Evolutionary conservation across 2,797 vertebrate species (phyloP).

Genomic region (Epinephelus coioides): DNA sequence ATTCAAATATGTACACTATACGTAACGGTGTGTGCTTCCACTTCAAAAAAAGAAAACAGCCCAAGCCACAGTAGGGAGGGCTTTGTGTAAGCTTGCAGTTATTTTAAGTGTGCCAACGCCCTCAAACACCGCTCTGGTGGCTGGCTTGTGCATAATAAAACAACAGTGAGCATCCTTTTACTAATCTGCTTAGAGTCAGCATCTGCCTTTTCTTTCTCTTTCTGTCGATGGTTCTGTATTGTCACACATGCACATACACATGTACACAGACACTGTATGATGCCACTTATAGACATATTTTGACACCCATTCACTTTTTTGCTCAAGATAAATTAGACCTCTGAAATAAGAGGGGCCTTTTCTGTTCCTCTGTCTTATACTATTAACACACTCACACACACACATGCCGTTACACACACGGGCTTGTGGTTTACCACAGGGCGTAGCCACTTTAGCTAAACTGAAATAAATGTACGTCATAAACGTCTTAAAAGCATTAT

Average conservation of each 20-base stretch:
- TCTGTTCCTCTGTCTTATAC: constrained; percentile 28
- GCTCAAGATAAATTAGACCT: not conserved
- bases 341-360: constrained; percentile 5
- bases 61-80: constrained; percentile 22
- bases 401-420: constrained; percentile 30
- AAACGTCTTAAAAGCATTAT: constrained; percentile 58
- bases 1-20: constrained; percentile 4
- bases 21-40: constrained; percentile 20
- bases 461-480: constrained; percentile 71
- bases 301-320: not conserved
- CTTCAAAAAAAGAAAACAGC: not conserved
- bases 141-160: constrained; percentile 55
- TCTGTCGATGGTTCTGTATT: constrained; percentile 38
- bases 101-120: constrained; percentile 66
- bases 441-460: constrained; percentile 74
- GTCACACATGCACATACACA: constrained; percentile 20
- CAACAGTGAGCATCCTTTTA: constrained; percentile 66
- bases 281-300: not conserved
- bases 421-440: constrained; percentile 84
- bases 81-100: constrained; percentile 51
- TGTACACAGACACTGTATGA: constrained; percentile 8
- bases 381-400: constrained; percentile 30
- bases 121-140: constrained; percentile 43
- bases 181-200: constrained; percentile 71
- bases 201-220: constrained; percentile 70